Conservation (phyloP, 2,888 invertebrate genomes). For the Napeogenes inachia region DNA sequence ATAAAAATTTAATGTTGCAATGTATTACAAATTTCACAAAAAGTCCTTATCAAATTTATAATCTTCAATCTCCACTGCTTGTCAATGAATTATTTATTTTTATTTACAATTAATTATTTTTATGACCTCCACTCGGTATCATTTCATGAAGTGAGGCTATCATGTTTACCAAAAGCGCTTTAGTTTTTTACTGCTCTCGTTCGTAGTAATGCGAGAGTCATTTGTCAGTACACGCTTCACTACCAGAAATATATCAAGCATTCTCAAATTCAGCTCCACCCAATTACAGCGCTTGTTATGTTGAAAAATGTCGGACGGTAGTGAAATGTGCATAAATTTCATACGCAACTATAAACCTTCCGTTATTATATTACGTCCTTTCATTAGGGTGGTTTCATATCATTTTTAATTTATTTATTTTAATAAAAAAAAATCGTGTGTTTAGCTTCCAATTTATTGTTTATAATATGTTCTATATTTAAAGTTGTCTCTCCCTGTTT, state of each 20-base stretch:
- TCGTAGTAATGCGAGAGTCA: constrained; percentile 31
- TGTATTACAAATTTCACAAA: background rate
- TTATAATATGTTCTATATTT: too few species aligned
- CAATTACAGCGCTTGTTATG: constrained; percentile 66
- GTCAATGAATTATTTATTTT: background rate
- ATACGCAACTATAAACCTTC: constrained; percentile 26
- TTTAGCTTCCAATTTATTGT: too few species aligned
- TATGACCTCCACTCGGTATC: background rate
- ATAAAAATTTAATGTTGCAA: background rate
- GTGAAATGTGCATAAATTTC: constrained; percentile 39
- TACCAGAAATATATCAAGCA: constrained; percentile 44
- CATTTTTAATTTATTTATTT: background rate
- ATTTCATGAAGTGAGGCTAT: constrained; percentile 2
- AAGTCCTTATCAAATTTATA: background rate
- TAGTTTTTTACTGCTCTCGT: constrained; percentile 25
- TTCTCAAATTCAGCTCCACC: constrained; percentile 56
- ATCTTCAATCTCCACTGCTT: too few species aligned
- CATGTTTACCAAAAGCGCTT: constrained; percentile 10
- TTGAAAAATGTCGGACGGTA: constrained; percentile 56
- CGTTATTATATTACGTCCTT: constrained; percentile 20
- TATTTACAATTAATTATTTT: background rate
- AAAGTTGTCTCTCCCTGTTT: too few species aligned
- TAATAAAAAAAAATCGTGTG: too few species aligned
- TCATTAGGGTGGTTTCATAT: constrained; percentile 18
- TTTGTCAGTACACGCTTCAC: constrained; percentile 36